These are phyloP conservation scores for Aphidius colemani DNA, from an alignment of 2,888 invertebrate genomes.

Conservation along the genomic window DNA sequence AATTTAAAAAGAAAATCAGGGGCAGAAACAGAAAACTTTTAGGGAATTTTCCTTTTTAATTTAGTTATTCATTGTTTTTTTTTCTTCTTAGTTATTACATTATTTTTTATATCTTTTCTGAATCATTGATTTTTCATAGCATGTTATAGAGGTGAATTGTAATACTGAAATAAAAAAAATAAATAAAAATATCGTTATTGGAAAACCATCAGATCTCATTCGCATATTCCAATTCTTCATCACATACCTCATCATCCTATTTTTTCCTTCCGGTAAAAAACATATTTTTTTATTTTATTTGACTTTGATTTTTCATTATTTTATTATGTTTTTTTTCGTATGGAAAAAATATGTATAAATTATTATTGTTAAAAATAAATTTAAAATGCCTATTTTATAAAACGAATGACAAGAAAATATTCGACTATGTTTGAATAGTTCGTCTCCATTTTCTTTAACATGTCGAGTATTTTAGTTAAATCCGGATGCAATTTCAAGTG, in stretches of 20 bases:
- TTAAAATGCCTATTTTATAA: not conserved
- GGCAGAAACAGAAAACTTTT: constrained; percentile 2
- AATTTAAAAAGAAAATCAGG: too few species aligned
- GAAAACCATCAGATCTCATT: constrained; percentile 35
- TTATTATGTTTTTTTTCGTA: not conserved
- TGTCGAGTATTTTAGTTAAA: constrained; percentile 26
- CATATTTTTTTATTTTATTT: not conserved
- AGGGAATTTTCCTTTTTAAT: not conserved
- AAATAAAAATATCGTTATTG: constrained; percentile 26
- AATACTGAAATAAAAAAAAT: too few species aligned
- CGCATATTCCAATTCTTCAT: constrained; percentile 26
- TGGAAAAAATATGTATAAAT: not conserved
- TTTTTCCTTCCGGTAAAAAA: constrained; percentile 19
- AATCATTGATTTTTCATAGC: too few species aligned
- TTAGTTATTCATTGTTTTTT: too few species aligned
- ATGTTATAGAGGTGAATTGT: too few species aligned
- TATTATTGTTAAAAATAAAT: not conserved
- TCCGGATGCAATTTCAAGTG: constrained; percentile 24
- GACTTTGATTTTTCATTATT: not conserved
- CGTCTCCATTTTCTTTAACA: constrained; percentile 14
- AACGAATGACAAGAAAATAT: too few species aligned
- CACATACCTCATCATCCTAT: constrained; percentile 1
- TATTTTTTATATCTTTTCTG: too few species aligned
- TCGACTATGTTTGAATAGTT: constrained; percentile 14
- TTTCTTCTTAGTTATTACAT: not conserved